Evolutionary conservation across 2,113 vertebrate genomes (phyloP).

Genomic region (Engystomops pustulosus): DNA sequence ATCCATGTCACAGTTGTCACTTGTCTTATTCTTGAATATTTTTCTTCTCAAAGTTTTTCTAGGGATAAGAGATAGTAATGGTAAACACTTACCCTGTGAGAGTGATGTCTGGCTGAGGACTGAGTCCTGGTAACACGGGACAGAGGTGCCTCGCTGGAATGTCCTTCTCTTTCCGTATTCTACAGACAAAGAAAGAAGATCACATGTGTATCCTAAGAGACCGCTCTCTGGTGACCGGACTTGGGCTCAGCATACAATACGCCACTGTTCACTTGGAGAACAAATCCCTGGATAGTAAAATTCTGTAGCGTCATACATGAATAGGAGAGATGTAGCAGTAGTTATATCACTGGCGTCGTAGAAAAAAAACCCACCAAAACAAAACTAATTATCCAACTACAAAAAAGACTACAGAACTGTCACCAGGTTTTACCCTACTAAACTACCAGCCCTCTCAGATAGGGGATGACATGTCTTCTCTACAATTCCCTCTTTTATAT

Average conservation of each 20-base stretch:
- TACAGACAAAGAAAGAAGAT: constrained; percentile 55
- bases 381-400: no score
- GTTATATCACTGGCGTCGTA: neutral
- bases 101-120: neutral
- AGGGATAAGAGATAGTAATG: neutral
- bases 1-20: no score
- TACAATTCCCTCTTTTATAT: no score
- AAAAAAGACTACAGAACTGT: no score
- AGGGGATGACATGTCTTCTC: no score
- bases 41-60: neutral
- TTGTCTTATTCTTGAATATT: no score
- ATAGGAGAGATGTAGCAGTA: constrained; percentile 8
- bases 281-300: constrained; percentile 4
- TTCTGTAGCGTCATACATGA: neutral
- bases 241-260: constrained; percentile 64
- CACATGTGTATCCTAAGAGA: constrained; percentile 71
- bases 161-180: constrained; percentile 52
- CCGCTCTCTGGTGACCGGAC: constrained; percentile 56
- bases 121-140: neutral
- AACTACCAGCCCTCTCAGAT: no score
- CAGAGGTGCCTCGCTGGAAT: constrained; percentile 28
- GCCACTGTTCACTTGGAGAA: constrained; percentile 63
- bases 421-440: no score
- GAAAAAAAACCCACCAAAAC: no score
- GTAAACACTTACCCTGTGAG: neutral